Percentiles rank a stretch among this genome's conserved stretches.
phyloP scores from a whole-genome alignment of 2,113 vertebrate genomes.

The Cisticola juncidis region DNA sequence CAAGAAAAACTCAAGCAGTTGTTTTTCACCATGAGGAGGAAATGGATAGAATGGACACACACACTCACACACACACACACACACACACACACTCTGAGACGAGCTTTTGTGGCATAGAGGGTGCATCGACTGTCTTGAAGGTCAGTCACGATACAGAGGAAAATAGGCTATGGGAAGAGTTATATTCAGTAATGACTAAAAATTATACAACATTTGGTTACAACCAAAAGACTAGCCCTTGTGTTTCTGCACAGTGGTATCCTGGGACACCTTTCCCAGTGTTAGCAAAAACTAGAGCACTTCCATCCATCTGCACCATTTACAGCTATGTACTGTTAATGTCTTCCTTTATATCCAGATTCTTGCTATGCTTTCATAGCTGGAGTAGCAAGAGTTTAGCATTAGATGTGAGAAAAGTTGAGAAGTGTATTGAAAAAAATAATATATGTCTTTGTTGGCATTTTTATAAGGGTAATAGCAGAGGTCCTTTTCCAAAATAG shows the following conservation, averaged over 20 bases:
- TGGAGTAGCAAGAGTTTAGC: neutral
- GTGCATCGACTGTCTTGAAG: neutral
- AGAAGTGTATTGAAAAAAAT: neutral
- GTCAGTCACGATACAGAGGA: slow-evolving; percentile 47
- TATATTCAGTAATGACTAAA: neutral
- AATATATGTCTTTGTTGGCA: neutral
- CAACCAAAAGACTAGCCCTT: neutral
- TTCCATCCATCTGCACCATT: neutral
- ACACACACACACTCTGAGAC: neutral
- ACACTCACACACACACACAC: neutral
- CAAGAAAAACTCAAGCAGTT: neutral
- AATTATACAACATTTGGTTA: neutral
- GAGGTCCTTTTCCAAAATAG: slow-evolving; percentile 1
- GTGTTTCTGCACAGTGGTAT: neutral
- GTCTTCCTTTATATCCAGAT: neutral
- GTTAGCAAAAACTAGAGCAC: neutral
- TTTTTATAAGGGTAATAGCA: slow-evolving; percentile 32
- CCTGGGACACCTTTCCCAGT: neutral
- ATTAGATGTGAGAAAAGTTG: neutral
- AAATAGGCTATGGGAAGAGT: neutral
- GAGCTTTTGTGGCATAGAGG: slow-evolving; percentile 50
- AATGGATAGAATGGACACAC: slow-evolving; percentile 22
- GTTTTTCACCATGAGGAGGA: slow-evolving; percentile 40
- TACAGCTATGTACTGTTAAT: neutral
- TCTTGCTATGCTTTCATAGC: neutral